phyloP scores from a whole-genome alignment of 2,888 invertebrate species.

The Pachycephus smyrnensis region DNA sequence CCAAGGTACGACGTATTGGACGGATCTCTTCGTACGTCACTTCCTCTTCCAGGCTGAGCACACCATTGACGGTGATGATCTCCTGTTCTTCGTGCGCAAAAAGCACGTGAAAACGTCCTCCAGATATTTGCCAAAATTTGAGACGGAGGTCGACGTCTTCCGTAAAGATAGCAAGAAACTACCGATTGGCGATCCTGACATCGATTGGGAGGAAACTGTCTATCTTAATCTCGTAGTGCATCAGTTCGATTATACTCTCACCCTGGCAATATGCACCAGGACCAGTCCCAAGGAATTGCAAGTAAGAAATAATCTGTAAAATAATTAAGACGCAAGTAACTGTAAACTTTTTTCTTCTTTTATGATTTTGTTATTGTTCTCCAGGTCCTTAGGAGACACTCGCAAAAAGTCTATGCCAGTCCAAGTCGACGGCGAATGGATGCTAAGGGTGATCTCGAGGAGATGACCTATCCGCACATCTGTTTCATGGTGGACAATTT shows the following conservation, averaged over 20 bases:
- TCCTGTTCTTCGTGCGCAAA: conserved; percentile 95
- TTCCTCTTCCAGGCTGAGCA: conserved; percentile 92
- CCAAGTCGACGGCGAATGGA: conserved; percentile 98
- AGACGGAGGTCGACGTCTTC: conserved; percentile 97
- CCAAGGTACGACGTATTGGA: conserved; percentile 95
- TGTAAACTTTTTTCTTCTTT: background rate
- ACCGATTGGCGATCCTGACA: conserved; percentile 94
- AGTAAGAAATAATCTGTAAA: conserved; percentile 69
- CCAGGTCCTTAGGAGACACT: conserved; percentile 62
- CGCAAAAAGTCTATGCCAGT: conserved; percentile 91
- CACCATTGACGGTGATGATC: conserved; percentile 92
- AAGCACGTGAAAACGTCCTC: conserved; percentile 90
- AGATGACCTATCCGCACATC: conserved; percentile 98
- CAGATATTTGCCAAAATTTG: conserved; percentile 89
- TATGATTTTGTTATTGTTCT: background rate
- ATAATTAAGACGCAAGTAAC: background rate
- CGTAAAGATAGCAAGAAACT: conserved; percentile 96
- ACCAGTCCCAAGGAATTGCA: conserved; percentile 98
- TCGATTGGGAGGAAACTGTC: conserved; percentile 99
- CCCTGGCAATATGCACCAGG: conserved; percentile 96
- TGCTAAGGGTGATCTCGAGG: conserved; percentile 97
- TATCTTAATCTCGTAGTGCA: conserved; percentile 98
- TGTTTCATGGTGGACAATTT: conserved; percentile 99
- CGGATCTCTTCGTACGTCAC: conserved; percentile 92
- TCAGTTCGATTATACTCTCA: conserved; percentile 98